Base-by-base conservation (phyloP, 2,888 invertebrate genomes). In the Conchocele bisecta region DNA sequence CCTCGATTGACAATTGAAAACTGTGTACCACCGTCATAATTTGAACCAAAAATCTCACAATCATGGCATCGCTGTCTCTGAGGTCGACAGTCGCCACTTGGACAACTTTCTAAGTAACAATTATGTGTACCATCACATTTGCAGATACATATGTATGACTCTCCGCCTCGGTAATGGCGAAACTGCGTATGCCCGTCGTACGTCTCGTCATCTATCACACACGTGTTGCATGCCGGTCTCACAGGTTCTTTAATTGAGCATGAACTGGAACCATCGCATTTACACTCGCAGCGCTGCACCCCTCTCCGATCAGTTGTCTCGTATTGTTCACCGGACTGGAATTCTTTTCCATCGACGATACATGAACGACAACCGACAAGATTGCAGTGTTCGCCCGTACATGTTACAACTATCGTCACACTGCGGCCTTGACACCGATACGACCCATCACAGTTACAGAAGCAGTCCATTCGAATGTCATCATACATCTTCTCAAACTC, bases 361-460 rank as follows among this genome's bases (percentile, higher is more conserved):
- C 82, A 83, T 2, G 80, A 68, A 9, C 72, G 61, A 35, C 82
- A 83, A 15, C 77, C 77, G 28, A 61, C 60, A 5, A 67, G 29
- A 26, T 54, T 67, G 39, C 77, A 77, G 3, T 39, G 29, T 9
- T 71, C 61, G 2, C 65, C 65, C 2, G 29, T 61, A 48, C 77
- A 77, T 5, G 44, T 35, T n/a, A 77, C 66, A 1, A 58, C 68
- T 22, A 77, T 71, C 11, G 41, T 56, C 2, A 56, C 74, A 7
- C 64, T 73, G 28, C 70, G 70, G 6, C 83, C 83, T 6, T 83
- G 85, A 56, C 88, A 88, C 33, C 80, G 71, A 78, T 86, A 87
- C 26, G 80, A 79, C 7, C 88, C 88, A 31, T 86, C 84, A 70
- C 88, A 88, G 24, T 80, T 77, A 37, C 79, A 61, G 13, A 42